Conservation (phyloP, 2,113 vertebrate genomes). For the Eretmochelys imbricata region DNA sequence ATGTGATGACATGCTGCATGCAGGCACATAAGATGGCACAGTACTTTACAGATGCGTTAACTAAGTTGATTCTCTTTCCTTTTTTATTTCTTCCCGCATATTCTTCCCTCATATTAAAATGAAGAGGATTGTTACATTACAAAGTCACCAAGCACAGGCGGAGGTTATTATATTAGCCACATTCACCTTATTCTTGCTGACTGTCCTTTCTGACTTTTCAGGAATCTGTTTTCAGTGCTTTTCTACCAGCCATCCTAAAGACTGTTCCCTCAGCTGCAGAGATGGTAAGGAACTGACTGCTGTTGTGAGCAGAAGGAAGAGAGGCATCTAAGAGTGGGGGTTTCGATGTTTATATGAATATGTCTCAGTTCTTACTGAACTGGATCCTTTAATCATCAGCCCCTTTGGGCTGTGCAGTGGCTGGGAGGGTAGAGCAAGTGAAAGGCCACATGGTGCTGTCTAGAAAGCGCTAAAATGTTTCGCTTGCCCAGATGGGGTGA, state of each 20-base stretch:
- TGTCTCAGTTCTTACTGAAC: neutral
- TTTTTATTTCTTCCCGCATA: neutral
- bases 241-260: neutral
- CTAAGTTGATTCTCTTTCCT: neutral
- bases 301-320: neutral
- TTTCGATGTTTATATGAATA: neutral
- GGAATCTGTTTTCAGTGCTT: neutral
- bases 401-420: neutral
- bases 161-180: neutral
- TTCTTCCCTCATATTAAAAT: neutral
- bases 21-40: neutral
- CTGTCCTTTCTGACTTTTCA: neutral
- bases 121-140: neutral
- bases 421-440: neutral
- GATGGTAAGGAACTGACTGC: neutral
- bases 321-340: neutral
- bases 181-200: neutral
- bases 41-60: neutral
- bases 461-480: neutral
- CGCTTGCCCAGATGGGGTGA: fast-evolving
- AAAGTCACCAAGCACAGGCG: neutral
- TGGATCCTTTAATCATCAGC: neutral
- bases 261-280: neutral
- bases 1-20: neutral
- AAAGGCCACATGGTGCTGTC: fast-evolving